Base-by-base conservation (phyloP, 30 jellyfish, hydroid and myxozoan species). In the Chrysaora quinquecirrha region DNA sequence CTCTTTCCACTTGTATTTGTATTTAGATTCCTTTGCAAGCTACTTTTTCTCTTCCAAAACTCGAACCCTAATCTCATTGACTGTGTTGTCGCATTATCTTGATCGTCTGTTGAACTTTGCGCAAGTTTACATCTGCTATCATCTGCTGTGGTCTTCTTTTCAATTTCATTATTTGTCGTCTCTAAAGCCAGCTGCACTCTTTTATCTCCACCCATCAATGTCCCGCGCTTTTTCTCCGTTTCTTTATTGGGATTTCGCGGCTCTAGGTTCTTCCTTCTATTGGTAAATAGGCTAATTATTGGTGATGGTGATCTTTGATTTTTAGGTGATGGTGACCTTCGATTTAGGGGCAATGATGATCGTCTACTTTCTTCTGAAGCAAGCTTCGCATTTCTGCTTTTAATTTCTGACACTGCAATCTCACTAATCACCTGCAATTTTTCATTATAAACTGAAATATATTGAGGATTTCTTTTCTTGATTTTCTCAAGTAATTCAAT, bases 401-500 rank as follows among this genome's bases (percentile, higher is more conserved):
- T 58, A 43, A 32, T 43, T 9, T 34, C 52, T 16, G 73, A 82
- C 24, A 90, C 71, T 3, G 48, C 49, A n/a, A 54, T 62, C 50
- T 80, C 94, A 48, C 47, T 88, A 31, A 93, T 86, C 0, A 33
- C 27, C 1, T 48, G 50, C 24, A 29, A 60, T 34, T 75, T 31
- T 62, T 93, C 98, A 46, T 86, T 71, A 56, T 80, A 93, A 27
- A 82, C 49, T 10, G 54, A 64, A n/a, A 93, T 72, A 12, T 23
- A 24, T 25, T 88, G 73, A 6, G 91, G 93, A 60, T 84, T 76
- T 56, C 91, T 49, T 2, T 33, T 31, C 35, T 65, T 77, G 29
- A 76, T 73, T 34, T 62, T 63, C 38, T 71, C 75, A 23, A 78
- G 64, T 2, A 67, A 48, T 30, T 73, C 52, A 20, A 71, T 52